These are phyloP conservation scores for Panthera leo DNA, from an alignment of 2,113 vertebrate species.

Conservation along the genomic window DNA sequence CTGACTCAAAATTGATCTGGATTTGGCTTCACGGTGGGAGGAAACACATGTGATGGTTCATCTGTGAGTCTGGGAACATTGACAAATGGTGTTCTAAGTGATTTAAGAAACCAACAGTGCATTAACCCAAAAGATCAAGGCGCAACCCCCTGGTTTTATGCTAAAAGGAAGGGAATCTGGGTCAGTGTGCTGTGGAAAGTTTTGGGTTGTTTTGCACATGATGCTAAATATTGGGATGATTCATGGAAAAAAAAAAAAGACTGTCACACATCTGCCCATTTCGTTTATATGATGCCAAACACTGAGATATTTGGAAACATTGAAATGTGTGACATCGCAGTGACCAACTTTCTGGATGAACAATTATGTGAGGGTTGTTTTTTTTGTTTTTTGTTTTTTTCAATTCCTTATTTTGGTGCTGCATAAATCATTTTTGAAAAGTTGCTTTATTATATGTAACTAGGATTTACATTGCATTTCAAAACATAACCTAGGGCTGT, in stretches of 20 bases:
- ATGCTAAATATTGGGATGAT: conserved; percentile 43
- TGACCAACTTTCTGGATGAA: conserved; percentile 52
- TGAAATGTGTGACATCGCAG: conserved; percentile 35
- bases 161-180: not conserved
- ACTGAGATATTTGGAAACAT: conserved; percentile 66
- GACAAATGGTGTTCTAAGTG: conserved; percentile 24
- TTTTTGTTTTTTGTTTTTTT: not conserved
- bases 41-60: not conserved
- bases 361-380: not conserved
- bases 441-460: conserved; percentile 6
- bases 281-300: conserved; percentile 42
- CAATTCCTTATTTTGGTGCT: not conserved
- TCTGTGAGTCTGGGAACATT: conserved; percentile 34
- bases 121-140: not conserved
- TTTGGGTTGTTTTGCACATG: conserved; percentile 13
- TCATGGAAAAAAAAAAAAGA: not conserved
- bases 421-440: conserved; percentile 35
- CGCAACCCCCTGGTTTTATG: not conserved
- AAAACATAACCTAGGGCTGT: not conserved
- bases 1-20: conserved; percentile 52
- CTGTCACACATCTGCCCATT: conserved; percentile 40
- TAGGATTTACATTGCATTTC: conserved; percentile 1
- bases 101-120: not conserved
- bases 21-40: conserved; percentile 42
- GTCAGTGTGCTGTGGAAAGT: not conserved